These are phyloP conservation scores for Oikopleura dioica DNA, from an alignment of 23 tunicate species.

Conservation along the genomic window DNA sequence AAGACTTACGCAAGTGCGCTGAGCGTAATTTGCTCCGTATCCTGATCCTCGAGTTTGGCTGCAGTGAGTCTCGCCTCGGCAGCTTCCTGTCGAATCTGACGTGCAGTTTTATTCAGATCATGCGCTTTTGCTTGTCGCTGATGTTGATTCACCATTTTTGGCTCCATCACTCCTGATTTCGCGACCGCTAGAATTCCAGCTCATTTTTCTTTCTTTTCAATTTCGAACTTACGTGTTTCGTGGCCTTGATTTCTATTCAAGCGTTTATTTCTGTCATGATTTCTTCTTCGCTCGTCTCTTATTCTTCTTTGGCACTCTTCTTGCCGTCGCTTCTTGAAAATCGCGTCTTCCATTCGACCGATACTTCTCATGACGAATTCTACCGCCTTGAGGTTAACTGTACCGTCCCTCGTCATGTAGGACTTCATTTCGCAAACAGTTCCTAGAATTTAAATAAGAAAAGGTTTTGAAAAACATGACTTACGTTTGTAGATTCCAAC, in stretches of 20 bases:
- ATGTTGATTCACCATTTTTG: not conserved
- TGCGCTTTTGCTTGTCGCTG: not conserved
- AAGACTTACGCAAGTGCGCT: not conserved
- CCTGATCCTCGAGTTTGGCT: not conserved
- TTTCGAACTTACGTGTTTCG: not conserved
- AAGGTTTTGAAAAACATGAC: not conserved
- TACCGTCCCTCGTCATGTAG: constrained; percentile 51
- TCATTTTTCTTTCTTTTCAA: no score
- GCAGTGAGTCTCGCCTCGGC: not conserved
- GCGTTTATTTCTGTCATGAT: constrained; percentile 26
- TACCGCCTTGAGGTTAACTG: constrained; percentile 31
- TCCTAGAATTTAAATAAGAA: not conserved
- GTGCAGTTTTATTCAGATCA: not conserved
- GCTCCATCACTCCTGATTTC: not conserved
- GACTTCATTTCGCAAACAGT: constrained; percentile 15
- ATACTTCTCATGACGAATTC: constrained; percentile 74
- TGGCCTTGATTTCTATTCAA: not conserved
- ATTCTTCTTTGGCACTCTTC: constrained; percentile 38
- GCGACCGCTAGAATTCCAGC: not conserved
- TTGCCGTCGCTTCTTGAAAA: constrained; percentile 46
- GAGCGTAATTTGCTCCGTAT: not conserved
- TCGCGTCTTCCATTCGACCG: constrained; percentile 66
- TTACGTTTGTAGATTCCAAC: constrained; percentile 38
- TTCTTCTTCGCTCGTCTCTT: constrained; percentile 32
- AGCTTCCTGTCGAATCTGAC: not conserved